Conservation (phyloP, 2,888 invertebrate genomes). For the Amphipoea lucens region DNA sequence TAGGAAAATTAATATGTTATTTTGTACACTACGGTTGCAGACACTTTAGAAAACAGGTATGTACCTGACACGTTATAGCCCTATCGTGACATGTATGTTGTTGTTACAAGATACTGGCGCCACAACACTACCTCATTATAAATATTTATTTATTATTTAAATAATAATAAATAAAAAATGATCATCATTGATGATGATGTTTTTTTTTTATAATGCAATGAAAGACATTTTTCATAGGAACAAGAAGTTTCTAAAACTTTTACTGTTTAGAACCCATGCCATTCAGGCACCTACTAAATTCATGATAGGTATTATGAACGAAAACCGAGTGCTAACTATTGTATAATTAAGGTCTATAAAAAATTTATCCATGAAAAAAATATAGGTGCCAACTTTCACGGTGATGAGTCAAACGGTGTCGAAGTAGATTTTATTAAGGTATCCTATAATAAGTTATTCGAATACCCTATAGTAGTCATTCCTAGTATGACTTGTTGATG, state of each 20-base stretch:
- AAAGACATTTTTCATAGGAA: background rate
- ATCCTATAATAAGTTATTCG: background rate
- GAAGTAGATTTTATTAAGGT: background rate
- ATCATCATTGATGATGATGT: no score
- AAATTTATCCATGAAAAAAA: background rate
- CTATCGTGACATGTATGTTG: background rate
- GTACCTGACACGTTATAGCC: no score
- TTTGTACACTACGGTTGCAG: background rate
- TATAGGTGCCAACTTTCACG: background rate
- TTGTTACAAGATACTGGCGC: background rate
- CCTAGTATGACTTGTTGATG: background rate
- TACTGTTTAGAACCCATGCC: background rate
- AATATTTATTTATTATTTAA: no score
- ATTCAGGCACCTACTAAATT: background rate
- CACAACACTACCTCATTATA: no score
- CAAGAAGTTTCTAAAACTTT: background rate
- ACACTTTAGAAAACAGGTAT: background rate
- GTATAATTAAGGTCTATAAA: background rate
- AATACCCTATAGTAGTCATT: background rate
- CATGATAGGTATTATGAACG: background rate
- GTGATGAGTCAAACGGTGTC: background rate
- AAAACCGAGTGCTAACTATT: background rate
- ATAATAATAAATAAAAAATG: no score
- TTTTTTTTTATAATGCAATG: no score
- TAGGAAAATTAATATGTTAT: background rate